Evolutionary conservation across 2,113 vertebrate species (phyloP).

Genomic region (Cottus gobio): DNA sequence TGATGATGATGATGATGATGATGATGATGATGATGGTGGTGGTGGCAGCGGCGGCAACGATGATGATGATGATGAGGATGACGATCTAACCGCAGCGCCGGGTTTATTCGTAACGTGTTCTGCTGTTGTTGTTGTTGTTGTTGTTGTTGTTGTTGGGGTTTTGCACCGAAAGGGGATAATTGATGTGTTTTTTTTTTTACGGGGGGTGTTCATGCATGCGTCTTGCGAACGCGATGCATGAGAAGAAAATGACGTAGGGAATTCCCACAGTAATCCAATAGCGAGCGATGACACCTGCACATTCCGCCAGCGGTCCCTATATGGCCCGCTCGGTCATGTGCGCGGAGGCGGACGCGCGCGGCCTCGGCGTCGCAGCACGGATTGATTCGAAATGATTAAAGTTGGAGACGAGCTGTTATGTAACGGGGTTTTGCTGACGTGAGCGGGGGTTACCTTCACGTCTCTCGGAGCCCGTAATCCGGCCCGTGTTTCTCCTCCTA

Average conservation of each 20-base stretch:
- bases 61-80: conserved; percentile 25
- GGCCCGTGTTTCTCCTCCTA: conserved; percentile 21
- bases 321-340: conserved; percentile 54
- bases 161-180: not conserved
- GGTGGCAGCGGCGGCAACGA: not conserved
- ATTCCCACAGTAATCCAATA: conserved; percentile 81
- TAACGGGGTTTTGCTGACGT: conserved; percentile 68
- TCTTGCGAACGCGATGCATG: conserved; percentile 40
- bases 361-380: conserved; percentile 32
- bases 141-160: not conserved
- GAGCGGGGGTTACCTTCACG: conserved; percentile 59
- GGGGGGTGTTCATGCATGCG: conserved; percentile 27
- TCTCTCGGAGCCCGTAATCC: not conserved
- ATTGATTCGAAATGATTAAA: conserved; percentile 46
- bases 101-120: not conserved
- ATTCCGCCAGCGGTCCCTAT: conserved; percentile 52
- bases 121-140: not conserved
- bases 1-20: conserved; percentile 29
- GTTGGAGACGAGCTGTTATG: conserved; percentile 64
- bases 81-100: conserved; percentile 41
- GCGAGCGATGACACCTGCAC: conserved; percentile 70
- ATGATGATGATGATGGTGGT: conserved; percentile 25
- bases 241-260: conserved; percentile 79
- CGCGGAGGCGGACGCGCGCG: conserved; percentile 36
- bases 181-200: not conserved